These are phyloP conservation scores for Gari tellinella DNA, from an alignment of 2,888 invertebrate species.

Conservation along the genomic window DNA sequence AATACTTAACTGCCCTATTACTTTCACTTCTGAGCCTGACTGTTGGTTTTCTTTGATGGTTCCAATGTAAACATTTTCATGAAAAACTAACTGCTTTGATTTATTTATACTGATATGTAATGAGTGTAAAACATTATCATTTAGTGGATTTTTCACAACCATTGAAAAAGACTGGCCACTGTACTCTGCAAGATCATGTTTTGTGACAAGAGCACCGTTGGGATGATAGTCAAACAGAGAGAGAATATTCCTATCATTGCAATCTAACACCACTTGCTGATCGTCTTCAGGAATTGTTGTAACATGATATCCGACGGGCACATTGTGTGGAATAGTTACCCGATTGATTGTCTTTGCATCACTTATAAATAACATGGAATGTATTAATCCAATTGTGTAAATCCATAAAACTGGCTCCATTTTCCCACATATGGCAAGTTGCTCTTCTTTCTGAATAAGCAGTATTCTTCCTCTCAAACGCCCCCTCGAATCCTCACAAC, in stretches of 20 bases:
- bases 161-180: slow-evolving; percentile 52
- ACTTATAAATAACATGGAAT: slow-evolving; percentile 25
- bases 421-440: neutral
- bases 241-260: slow-evolving; percentile 19
- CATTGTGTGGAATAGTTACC: slow-evolving; percentile 46
- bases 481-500: too few relatives aligned
- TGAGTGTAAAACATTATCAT: slow-evolving; percentile 22
- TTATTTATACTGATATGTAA: slow-evolving; percentile 50
- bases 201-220: slow-evolving; percentile 68
- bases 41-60: slow-evolving; percentile 61
- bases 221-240: slow-evolving; percentile 38
- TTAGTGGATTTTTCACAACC: slow-evolving; percentile 46
- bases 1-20: slow-evolving; percentile 53
- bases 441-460: neutral
- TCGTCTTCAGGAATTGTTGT: slow-evolving; percentile 40
- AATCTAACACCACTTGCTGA: slow-evolving; percentile 31
- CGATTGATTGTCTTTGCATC: slow-evolving; percentile 24
- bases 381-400: slow-evolving; percentile 19
- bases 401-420: neutral
- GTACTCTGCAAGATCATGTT: slow-evolving; percentile 48
- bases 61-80: slow-evolving; percentile 56
- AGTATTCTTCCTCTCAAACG: too few relatives aligned
- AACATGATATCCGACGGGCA: slow-evolving; percentile 46
- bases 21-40: slow-evolving; percentile 44
- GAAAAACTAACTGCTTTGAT: slow-evolving; percentile 49